These are phyloP conservation scores for Micrastur ruficollis DNA, from an alignment of 2,797 vertebrate species.

Conservation along the genomic window DNA sequence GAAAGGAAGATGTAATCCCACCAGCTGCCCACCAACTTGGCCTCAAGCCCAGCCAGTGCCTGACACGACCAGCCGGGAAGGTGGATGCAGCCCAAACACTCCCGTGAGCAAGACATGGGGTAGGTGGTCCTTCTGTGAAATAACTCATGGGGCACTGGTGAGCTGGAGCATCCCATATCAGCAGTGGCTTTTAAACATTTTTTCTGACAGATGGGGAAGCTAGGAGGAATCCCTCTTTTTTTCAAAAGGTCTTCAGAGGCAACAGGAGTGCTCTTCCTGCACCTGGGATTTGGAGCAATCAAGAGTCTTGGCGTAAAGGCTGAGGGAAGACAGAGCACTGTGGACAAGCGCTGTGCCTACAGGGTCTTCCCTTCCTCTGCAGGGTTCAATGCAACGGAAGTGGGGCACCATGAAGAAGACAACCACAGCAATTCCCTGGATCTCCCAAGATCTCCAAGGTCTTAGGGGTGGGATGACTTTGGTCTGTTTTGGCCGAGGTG, in stretches of 20 bases:
- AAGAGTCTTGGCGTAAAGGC: background rate
- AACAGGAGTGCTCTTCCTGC: background rate
- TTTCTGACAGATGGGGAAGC: background rate
- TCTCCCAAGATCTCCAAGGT: background rate
- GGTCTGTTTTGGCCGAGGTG: background rate
- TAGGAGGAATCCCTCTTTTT: background rate
- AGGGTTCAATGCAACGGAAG: rapidly evolving
- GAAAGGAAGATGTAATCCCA: background rate
- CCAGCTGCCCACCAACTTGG: background rate
- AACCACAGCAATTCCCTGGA: background rate
- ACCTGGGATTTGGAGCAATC: background rate
- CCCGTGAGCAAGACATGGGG: background rate
- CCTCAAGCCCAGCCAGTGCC: background rate
- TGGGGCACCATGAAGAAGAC: background rate
- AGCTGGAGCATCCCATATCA: background rate
- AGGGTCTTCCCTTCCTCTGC: background rate
- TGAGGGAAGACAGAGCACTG: background rate
- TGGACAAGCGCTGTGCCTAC: background rate
- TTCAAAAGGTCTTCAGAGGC: background rate
- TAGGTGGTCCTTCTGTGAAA: background rate
- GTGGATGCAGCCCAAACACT: background rate
- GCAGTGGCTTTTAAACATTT: background rate
- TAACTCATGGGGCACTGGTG: background rate
- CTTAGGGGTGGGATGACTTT: background rate
- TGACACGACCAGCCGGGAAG: background rate